Conservation (phyloP, 2,888 invertebrate genomes). For the Erynnis tages region DNA sequence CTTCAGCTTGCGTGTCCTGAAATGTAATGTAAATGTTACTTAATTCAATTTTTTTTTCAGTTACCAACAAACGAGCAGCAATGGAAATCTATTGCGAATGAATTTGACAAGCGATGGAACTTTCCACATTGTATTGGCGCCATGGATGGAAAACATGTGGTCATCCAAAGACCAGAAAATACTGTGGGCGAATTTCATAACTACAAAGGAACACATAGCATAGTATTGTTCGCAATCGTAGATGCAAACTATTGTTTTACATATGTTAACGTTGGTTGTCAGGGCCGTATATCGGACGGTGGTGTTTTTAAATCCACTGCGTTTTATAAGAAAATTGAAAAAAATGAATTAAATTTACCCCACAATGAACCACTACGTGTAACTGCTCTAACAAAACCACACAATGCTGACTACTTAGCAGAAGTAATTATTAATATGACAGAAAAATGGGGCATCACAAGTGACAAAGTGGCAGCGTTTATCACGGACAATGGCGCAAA, state of each 20-base stretch:
- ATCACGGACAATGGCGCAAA: not conserved
- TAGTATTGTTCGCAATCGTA: conserved; percentile 32
- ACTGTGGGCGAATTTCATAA: conserved; percentile 40
- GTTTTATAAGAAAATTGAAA: conserved; percentile 23
- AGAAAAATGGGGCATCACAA: not conserved
- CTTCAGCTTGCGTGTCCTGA: no score
- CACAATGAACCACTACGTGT: conserved; percentile 19
- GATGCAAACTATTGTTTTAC: conserved; percentile 38
- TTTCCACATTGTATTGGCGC: conserved; percentile 40
- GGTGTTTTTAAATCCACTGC: conserved; percentile 30
- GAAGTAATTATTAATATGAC: not conserved
- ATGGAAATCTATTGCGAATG: conserved; percentile 36
- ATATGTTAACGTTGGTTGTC: conserved; percentile 39
- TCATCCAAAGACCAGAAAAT: conserved; percentile 29
- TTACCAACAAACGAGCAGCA: conserved; percentile 30
- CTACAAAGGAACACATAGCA: conserved; percentile 37
- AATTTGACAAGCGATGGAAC: conserved; percentile 39
- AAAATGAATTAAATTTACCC: conserved; percentile 24
- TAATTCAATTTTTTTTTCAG: conserved; percentile 8
- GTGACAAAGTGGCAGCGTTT: not conserved
- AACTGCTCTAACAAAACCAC: not conserved
- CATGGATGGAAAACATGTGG: conserved; percentile 37
- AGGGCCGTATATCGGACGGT: conserved; percentile 39
- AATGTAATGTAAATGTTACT: no score
- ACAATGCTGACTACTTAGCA: not conserved